Conservation (phyloP, 2,888 invertebrate species). For the Drosophila limbata region DNA sequence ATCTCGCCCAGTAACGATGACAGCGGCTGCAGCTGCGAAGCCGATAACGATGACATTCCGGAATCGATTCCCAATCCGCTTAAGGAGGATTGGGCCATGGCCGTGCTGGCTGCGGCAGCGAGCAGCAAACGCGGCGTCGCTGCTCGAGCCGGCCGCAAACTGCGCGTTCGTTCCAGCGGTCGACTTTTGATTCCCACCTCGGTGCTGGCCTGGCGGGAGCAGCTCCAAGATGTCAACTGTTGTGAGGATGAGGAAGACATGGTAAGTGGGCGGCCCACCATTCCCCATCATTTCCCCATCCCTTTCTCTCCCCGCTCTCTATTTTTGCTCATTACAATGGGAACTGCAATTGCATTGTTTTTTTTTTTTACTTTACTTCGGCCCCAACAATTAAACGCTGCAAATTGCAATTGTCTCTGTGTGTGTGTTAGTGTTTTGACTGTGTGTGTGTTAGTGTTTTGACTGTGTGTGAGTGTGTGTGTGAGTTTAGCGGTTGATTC, state of each 20-base stretch:
- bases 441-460: constrained; percentile 3
- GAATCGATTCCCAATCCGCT: constrained; percentile 54
- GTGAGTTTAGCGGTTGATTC: constrained; percentile 40
- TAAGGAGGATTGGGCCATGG: constrained; percentile 65
- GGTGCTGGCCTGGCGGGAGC: constrained; percentile 84
- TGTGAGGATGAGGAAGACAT: constrained; percentile 85
- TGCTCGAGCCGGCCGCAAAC: constrained; percentile 58
- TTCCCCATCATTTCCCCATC: not conserved
- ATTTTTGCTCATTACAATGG: constrained; percentile 27
- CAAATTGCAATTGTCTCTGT: constrained; percentile 40
- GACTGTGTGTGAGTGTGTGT: constrained; percentile 21
- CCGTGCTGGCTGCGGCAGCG: constrained; percentile 60
- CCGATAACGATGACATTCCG: constrained; percentile 42
- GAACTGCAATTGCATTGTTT: constrained; percentile 52
- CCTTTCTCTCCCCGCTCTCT: not conserved
- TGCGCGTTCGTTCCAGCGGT: constrained; percentile 62
- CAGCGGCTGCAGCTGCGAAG: constrained; percentile 69
- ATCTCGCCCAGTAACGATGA: constrained; percentile 56
- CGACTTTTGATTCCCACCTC: constrained; percentile 71
- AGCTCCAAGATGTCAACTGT: constrained; percentile 82
- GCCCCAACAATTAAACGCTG: constrained; percentile 60
- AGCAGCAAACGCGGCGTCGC: constrained; percentile 58
- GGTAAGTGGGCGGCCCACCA: constrained; percentile 76
- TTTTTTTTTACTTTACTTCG: constrained; percentile 16
- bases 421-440: constrained; percentile 28